phyloP scores from a whole-genome alignment of 2,113 vertebrate species.

The Rynchops niger region DNA sequence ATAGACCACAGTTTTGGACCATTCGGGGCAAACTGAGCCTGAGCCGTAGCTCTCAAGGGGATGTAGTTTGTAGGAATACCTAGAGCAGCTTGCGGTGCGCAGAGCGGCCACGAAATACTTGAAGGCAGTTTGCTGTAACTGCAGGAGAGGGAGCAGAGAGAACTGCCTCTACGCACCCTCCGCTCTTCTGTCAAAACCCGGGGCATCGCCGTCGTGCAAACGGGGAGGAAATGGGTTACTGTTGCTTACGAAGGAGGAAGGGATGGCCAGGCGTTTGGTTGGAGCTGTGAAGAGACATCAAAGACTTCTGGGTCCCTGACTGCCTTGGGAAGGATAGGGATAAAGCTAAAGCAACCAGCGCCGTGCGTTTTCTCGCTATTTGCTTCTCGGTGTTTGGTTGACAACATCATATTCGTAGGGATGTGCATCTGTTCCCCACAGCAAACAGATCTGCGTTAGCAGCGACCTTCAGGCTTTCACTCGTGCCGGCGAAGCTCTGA shows the following conservation, averaged over 20 bases:
- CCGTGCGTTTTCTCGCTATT: not conserved
- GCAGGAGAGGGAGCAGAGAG: not conserved
- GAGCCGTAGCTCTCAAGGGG: not conserved
- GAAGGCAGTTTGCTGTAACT: not conserved
- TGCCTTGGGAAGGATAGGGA: not conserved
- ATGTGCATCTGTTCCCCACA: not conserved
- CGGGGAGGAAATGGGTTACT: not conserved
- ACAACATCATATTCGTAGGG: not conserved
- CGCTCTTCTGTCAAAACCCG: not conserved
- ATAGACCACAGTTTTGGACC: not conserved
- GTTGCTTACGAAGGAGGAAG: not conserved
- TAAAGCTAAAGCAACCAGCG: not conserved
- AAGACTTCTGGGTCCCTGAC: not conserved
- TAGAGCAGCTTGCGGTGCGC: not conserved
- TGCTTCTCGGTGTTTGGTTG: not conserved
- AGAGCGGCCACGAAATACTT: not conserved
- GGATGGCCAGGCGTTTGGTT: not conserved
- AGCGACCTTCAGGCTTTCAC: not conserved
- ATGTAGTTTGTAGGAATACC: too few species aligned
- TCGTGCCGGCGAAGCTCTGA: not conserved
- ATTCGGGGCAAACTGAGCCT: not conserved
- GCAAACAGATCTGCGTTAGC: not conserved
- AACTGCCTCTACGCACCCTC: not conserved
- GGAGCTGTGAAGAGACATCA: not conserved
- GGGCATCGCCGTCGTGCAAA: rapidly evolving